Percentiles rank a stretch among this genome's conserved stretches.
phyloP scores from a whole-genome alignment of 1,140 invertebrate species.

The Megathymus violae region DNA sequence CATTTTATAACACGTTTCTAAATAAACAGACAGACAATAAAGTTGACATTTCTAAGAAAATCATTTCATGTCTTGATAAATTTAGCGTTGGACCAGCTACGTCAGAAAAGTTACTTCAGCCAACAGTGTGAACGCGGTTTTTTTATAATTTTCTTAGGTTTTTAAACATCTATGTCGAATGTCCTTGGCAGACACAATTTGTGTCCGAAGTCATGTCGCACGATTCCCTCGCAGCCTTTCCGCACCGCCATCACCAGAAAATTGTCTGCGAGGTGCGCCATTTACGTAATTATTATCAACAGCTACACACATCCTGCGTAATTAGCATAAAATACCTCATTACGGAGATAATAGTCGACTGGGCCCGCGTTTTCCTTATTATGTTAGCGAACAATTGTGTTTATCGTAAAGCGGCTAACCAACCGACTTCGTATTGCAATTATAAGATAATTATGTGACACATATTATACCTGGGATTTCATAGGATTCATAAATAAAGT shows the following conservation, averaged over 20 bases:
- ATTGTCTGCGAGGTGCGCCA: conserved; percentile 64
- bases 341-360: conserved; percentile 67
- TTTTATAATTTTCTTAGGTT: no score
- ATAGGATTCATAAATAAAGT: no score
- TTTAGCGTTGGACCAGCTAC: no score
- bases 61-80: no score
- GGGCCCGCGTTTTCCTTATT: conserved; percentile 66
- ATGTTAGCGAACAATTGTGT: conserved; percentile 32
- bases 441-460: not conserved
- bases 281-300: conserved; percentile 73
- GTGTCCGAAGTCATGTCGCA: conserved; percentile 26
- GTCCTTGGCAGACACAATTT: conserved; percentile 27
- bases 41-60: no score
- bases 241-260: conserved; percentile 69
- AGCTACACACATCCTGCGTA: conserved; percentile 63
- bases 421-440: not conserved
- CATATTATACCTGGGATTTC: no score
- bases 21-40: no score
- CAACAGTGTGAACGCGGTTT: no score
- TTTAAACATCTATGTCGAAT: no score
- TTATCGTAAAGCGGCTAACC: conserved; percentile 15
- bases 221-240: conserved; percentile 47
- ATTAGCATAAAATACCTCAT: conserved; percentile 79
- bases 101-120: no score
- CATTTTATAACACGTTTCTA: no score